phyloP scores from a whole-genome alignment of 2,797 vertebrate genomes.

The Acrossocheilus wenchowensis region DNA sequence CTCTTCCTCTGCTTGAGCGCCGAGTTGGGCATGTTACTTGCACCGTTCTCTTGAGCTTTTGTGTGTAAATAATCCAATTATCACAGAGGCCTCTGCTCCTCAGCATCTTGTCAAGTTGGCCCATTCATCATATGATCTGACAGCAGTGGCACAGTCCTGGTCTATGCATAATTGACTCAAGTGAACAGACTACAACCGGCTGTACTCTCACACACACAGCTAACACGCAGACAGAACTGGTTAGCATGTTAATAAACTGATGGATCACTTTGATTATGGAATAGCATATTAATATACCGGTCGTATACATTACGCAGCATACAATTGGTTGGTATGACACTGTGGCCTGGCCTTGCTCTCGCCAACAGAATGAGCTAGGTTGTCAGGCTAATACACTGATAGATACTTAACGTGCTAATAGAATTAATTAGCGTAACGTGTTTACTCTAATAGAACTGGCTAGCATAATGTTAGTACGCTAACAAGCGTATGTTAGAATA shows the following conservation, averaged over 20 bases:
- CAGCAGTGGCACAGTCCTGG: slow-evolving; percentile 59
- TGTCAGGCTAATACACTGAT: slow-evolving; percentile 10
- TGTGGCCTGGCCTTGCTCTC: slow-evolving; percentile 9
- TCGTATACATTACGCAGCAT: not conserved
- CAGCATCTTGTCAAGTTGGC: slow-evolving; percentile 76
- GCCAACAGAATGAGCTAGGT: not conserved
- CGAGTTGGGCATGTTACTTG: slow-evolving; percentile 61
- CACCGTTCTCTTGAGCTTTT: slow-evolving; percentile 67
- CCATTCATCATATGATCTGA: slow-evolving; percentile 80
- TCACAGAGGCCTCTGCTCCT: slow-evolving; percentile 67
- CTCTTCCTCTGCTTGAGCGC: slow-evolving; percentile 45
- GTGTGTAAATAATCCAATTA: slow-evolving; percentile 82
- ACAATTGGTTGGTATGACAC: not conserved
- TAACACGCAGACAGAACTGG: slow-evolving; percentile 39
- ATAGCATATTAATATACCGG: not conserved
- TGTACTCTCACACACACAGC: slow-evolving; percentile 39
- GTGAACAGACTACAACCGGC: slow-evolving; percentile 52
- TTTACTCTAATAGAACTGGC: slow-evolving; percentile 33
- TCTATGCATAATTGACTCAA: slow-evolving; percentile 59
- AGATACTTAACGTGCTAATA: slow-evolving; percentile 31
- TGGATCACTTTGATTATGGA: slow-evolving; percentile 18
- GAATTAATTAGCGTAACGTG: slow-evolving; percentile 47
- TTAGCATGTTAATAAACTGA: slow-evolving; percentile 48
- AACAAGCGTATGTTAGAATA: slow-evolving; percentile 18
- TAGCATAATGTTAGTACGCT: slow-evolving; percentile 15